Percentiles rank a stretch among this genome's conserved stretches.
Conservation (phyloP, 2,113 vertebrate species). For the Clarias macrocephalus region DNA sequence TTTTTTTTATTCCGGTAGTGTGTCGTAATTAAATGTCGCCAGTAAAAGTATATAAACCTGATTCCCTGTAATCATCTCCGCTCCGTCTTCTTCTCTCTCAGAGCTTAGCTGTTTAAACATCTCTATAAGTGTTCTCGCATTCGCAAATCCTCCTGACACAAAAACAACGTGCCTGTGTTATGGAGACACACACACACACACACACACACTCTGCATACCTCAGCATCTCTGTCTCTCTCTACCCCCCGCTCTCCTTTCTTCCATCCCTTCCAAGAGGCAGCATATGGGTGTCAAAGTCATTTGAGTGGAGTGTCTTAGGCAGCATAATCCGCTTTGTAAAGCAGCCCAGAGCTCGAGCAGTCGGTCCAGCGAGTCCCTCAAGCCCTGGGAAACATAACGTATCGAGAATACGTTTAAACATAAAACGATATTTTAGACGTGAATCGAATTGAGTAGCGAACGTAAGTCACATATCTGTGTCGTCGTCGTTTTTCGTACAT, state of each 20-base stretch:
- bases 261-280: constrained; percentile 34
- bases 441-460: background rate
- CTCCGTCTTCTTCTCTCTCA: constrained; percentile 19
- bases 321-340: constrained; percentile 67
- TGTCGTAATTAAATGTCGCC: constrained; percentile 69
- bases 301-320: constrained; percentile 57
- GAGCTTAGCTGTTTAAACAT: background rate
- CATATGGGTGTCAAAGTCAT: constrained; percentile 59
- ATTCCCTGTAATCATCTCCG: constrained; percentile 70
- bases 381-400: background rate
- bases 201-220: constrained; percentile 35
- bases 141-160: constrained; percentile 46
- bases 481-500: no score
- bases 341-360: constrained; percentile 50
- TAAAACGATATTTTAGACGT: background rate
- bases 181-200: constrained; percentile 2
- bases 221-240: constrained; percentile 44
- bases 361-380: constrained; percentile 47
- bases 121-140: constrained; percentile 35
- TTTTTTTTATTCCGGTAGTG: background rate
- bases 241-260: background rate
- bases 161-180: constrained; percentile 45
- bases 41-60: constrained; percentile 70
- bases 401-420: background rate
- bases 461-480: no score